These are phyloP conservation scores for Himalopsyche tibetana DNA, from an alignment of 2,888 invertebrate genomes.

Conservation along the genomic window DNA sequence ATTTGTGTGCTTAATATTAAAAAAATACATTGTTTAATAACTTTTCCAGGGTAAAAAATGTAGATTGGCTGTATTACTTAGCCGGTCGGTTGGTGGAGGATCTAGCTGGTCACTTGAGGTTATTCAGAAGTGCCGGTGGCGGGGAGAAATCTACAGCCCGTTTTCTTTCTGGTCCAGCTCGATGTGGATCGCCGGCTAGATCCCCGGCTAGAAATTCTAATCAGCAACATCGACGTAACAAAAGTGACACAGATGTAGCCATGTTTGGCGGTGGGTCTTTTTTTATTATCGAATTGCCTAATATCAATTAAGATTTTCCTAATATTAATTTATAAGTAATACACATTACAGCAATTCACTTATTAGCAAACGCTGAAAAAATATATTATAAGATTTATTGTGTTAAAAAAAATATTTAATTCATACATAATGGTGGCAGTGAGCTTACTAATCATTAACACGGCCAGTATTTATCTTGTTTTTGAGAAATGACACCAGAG, in stretches of 20 bases:
- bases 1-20: not conserved
- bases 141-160: conserved; percentile 73
- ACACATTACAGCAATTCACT: too few relatives aligned
- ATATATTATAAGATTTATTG: too few relatives aligned
- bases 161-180: conserved; percentile 73
- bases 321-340: too few relatives aligned
- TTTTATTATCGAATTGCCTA: not conserved
- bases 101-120: conserved; percentile 90
- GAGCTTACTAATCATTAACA: too few relatives aligned
- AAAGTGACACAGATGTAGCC: conserved; percentile 84
- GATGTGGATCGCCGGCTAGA: conserved; percentile 71
- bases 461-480: too few relatives aligned
- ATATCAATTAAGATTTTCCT: too few relatives aligned
- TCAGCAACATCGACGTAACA: conserved; percentile 82
- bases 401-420: too few relatives aligned
- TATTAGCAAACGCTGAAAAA: too few relatives aligned
- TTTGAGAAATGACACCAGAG: too few relatives aligned
- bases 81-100: conserved; percentile 93
- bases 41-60: conserved; percentile 81
- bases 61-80: conserved; percentile 93
- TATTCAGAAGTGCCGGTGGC: conserved; percentile 88
- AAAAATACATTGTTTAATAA: conserved; percentile 67
- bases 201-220: conserved; percentile 73
- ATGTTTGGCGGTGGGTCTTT: conserved; percentile 77
- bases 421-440: too few relatives aligned